Evolutionary conservation across 2,797 vertebrate species (phyloP), one percentile per base, ranked within the genome.

Genomic region (Fistularia tabacaria): DNA sequence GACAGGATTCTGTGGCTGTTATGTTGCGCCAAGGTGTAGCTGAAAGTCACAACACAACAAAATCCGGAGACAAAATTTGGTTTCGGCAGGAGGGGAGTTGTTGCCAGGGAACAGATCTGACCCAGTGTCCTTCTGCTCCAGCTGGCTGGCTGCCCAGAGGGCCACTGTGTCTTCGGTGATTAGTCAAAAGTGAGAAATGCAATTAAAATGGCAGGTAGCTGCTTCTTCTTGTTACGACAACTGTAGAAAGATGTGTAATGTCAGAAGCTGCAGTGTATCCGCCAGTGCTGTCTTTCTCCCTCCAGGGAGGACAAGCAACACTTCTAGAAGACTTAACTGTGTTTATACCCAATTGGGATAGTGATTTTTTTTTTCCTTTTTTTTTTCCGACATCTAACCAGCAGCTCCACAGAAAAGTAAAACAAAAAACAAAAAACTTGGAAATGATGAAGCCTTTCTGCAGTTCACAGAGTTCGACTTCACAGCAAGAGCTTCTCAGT

Each of bases 151-250:
- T 58, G 79, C 89, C 86, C 79, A 63, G 81, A 60, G 73, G 86
- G 76, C 75, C 76, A 59, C 66, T 10, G 57, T 64, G 81, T 90
- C 88, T 79, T 74, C 76, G 52, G 70, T 68, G 74, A 90, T 91
- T 90, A 91, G 83, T 82, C 82, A 69, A 76, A 88, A 88, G 74
- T 77, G 73, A 85, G 80, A 80, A 86, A 86, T 51, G 80, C n/a
- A 83, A 90, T 89, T 91, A 90, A 90, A 87, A 79, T 83, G 87
- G 88, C 88, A 90, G 88, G 88, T 90, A 88, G 84, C 86, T 85
- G 89, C 85, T 91, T 83, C 83, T 82, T 89, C 81, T 75, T 44
- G 82, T 88, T 90, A 87, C 54, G 46, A 57, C 64, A 13, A 59
- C 55, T 36, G 66, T 69, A 81, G 67, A 75, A 78, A 86, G 79